Evolutionary conservation across 2,797 vertebrate species (phyloP).

Genomic region (Crenuchus spilurus): DNA sequence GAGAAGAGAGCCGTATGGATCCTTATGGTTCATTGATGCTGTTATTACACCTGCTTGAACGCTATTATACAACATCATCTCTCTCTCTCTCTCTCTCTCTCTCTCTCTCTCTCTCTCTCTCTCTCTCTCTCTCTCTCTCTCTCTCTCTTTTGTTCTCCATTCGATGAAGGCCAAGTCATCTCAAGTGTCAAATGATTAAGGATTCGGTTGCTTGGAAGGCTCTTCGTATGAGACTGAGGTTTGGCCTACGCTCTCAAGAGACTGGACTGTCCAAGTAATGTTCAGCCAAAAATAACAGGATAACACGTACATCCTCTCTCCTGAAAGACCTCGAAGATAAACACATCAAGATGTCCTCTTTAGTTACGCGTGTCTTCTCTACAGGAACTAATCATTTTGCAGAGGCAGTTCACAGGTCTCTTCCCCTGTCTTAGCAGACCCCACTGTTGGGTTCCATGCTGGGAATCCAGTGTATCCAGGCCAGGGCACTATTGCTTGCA

Average conservation of each 20-base stretch:
- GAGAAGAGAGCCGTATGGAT: not conserved
- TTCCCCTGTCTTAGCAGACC: not conserved
- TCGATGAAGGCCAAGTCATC: not conserved
- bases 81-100: no score
- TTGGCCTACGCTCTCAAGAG: not conserved
- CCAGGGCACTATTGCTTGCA: slow-evolving; percentile 35
- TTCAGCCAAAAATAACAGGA: not conserved
- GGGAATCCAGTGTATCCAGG: slow-evolving; percentile 13
- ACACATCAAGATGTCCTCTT: not conserved
- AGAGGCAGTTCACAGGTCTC: no score
- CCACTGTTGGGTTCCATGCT: not conserved
- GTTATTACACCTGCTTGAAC: not conserved
- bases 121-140: no score
- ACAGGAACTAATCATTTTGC: no score
- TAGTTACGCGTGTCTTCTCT: no score
- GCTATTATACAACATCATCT: not conserved
- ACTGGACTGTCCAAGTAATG: not conserved
- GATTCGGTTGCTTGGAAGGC: not conserved
- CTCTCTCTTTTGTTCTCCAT: slow-evolving; percentile 1
- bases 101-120: no score
- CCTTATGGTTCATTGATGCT: not conserved
- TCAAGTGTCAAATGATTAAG: slow-evolving; percentile 1
- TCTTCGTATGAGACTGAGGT: not conserved
- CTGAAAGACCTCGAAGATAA: not conserved
- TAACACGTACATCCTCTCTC: not conserved